Evolutionary conservation across 2,113 vertebrate genomes (phyloP).

Genomic region (Syrrhaptes paradoxus): DNA sequence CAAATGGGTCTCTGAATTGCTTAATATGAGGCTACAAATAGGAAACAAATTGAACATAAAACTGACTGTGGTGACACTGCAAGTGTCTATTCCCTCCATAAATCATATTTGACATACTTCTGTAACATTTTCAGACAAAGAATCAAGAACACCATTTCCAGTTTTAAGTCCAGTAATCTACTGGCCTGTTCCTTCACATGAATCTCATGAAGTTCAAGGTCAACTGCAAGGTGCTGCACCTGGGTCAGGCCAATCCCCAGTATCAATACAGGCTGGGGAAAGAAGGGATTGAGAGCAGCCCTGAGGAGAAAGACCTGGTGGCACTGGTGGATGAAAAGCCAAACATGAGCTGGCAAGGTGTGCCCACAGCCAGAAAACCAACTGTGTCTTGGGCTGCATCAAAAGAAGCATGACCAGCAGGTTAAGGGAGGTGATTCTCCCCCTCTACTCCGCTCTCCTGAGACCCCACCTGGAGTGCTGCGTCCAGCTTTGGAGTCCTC

Average conservation of each 20-base stretch:
- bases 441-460: background rate
- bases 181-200: background rate
- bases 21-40: background rate
- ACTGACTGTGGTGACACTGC: background rate
- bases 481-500: background rate
- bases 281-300: background rate
- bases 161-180: background rate
- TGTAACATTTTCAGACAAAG: background rate
- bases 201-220: background rate
- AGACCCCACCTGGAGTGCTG: background rate
- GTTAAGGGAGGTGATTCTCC: fast-evolving
- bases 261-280: background rate
- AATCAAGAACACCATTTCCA: background rate
- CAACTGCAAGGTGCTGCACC: background rate
- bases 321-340: background rate
- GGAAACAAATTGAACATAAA: background rate
- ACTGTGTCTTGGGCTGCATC: fast-evolving
- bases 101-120: background rate
- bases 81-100: background rate
- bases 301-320: fast-evolving
- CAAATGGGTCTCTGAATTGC: background rate
- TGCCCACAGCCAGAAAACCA: fast-evolving
- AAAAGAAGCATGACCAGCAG: fast-evolving
- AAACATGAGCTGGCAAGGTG: fast-evolving
- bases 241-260: fast-evolving